phyloP scores from a whole-genome alignment of 2,797 vertebrate species.

The Argya squamiceps region DNA sequence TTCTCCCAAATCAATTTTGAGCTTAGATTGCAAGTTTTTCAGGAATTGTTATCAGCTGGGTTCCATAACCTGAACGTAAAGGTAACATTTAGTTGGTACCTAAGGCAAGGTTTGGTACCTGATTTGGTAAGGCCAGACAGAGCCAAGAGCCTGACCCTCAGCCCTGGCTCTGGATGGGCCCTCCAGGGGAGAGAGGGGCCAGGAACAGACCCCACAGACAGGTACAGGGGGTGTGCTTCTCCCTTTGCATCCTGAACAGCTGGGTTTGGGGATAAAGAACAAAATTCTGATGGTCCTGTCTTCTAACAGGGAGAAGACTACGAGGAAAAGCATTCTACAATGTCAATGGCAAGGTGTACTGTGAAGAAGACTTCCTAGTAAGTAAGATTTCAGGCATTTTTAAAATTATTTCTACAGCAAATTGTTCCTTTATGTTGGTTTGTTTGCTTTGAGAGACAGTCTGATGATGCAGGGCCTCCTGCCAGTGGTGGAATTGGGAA shows the following conservation, averaged over 20 bases:
- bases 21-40: not conserved
- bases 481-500: not conserved
- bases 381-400: slow-evolving; percentile 70
- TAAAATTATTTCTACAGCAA: not conserved
- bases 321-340: slow-evolving; percentile 98
- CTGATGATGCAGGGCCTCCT: not conserved
- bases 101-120: not conserved
- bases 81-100: not conserved
- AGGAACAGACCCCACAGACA: not conserved
- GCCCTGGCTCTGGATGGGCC: not conserved
- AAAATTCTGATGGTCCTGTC: not conserved
- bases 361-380: slow-evolving; percentile 98
- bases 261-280: not conserved
- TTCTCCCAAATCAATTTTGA: rapidly evolving
- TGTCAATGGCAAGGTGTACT: slow-evolving; percentile 96
- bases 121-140: not conserved
- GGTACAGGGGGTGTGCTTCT: not conserved
- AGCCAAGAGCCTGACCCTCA: not conserved
- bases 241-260: not conserved
- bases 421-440: not conserved
- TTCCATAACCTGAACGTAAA: not conserved
- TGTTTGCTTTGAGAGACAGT: not conserved
- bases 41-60: not conserved
- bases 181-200: not conserved
- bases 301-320: slow-evolving; percentile 88